Percentiles rank a stretch among this genome's conserved stretches.
Conservation (phyloP, 2,113 vertebrate species). For the Octodon degus region DNA sequence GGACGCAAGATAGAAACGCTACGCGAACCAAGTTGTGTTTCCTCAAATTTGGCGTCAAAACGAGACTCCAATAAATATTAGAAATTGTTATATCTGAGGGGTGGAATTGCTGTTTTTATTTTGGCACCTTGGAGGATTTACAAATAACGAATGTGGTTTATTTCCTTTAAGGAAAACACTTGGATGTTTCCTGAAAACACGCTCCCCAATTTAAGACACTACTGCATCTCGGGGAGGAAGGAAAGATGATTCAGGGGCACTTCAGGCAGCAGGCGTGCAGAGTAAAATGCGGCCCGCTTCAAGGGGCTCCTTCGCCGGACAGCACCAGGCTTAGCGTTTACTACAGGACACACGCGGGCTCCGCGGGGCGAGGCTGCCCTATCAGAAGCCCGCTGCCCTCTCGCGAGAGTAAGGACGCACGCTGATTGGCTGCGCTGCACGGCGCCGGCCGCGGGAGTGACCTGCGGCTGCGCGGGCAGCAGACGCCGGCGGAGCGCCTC, state of each 20-base stretch:
- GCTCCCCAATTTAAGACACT: neutral
- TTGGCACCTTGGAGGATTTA: conserved; percentile 4
- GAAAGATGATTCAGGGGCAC: neutral
- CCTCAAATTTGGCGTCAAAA: neutral
- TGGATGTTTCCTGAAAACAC: neutral
- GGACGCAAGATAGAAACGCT: neutral
- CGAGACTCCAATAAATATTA: neutral
- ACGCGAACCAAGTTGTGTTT: neutral
- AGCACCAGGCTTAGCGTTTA: neutral
- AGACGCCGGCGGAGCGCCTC: neutral
- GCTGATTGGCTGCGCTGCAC: neutral
- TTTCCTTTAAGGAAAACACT: neutral
- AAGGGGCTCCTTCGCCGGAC: neutral
- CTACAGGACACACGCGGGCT: neutral
- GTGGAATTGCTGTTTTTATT: neutral
- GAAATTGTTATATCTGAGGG: neutral
- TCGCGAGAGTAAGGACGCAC: neutral
- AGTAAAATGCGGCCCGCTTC: neutral
- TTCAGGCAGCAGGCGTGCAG: neutral
- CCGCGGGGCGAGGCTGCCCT: neutral
- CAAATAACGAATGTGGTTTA: neutral
- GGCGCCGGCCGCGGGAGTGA: neutral
- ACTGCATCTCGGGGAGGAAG: neutral
- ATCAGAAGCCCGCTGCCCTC: neutral
- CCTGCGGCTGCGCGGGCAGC: rapidly evolving